Base-by-base conservation (phyloP, 1,140 invertebrate genomes). In the Drosophila ficusphila region DNA sequence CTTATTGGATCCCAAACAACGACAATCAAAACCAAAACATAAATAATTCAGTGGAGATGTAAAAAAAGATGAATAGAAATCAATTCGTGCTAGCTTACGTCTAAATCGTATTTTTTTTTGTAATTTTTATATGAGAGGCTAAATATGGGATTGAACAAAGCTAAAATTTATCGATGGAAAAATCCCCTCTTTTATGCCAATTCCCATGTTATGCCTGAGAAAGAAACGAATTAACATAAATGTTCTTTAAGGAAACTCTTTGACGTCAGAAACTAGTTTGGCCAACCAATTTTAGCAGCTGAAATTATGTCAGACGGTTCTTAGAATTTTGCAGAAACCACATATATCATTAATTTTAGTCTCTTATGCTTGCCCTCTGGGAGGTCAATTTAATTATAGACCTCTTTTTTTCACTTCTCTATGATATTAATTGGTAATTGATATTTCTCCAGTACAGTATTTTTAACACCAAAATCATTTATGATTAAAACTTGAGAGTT, bases 51-150 rank as follows among this genome's bases (percentile, higher is more conserved):
- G 62, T 51, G 62, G 21, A 31, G 27, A 65, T 27, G 42, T 67
- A 25, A 52, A 67, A 65, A 67, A 67, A 67, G 36, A 51, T 67
- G 64, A 67, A 67, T 67, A 67, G 21, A 51, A 67, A 67, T 67
- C 27, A 52, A 67, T 34, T 67, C 61, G 27, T 27, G n/a, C 18
- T 9, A 16, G 23, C 12, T 25, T n/a, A 21, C 12, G 11, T 12
- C 52, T 33, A 16, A n/a, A 33, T n/a, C 39, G 8, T 31, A 23
- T 60, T 41, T 29, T 61, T 39, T 23, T 42, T 25, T 65, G 64
- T 42, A 48, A 48, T 49, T 65, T 39, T 33, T 6, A 41, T 34
- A 60, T 8, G 27, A 27, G 34, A 25, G 60, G n/a, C 60, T 39
- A 42, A 44, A 46, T 16, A 46, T 16, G 54, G 25, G n/a, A 19